Evolutionary conservation across 1,140 invertebrate genomes (phyloP).

Genomic region (Cylas formicarius): DNA sequence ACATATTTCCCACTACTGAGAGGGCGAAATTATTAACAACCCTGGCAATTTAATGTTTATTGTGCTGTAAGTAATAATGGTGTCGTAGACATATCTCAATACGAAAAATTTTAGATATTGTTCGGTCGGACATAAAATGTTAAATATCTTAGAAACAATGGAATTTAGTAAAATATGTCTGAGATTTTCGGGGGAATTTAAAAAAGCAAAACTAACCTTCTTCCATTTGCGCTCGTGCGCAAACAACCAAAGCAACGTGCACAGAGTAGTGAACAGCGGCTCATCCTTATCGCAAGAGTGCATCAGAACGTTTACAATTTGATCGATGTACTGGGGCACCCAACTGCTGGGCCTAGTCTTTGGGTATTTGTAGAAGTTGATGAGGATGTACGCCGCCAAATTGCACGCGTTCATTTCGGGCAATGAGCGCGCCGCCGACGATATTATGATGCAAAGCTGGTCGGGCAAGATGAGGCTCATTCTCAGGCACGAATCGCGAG

Average conservation of each 20-base stretch:
- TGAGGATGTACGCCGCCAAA: slow-evolving; percentile 44
- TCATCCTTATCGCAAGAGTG: slow-evolving; percentile 57
- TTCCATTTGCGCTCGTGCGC: slow-evolving; percentile 34
- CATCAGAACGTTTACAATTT: slow-evolving; percentile 47
- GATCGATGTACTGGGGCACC: slow-evolving; percentile 36
- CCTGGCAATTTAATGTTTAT: too few relatives aligned
- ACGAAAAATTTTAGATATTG: too few relatives aligned
- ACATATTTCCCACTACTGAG: too few relatives aligned
- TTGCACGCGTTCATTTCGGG: slow-evolving; percentile 48
- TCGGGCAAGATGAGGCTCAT: slow-evolving; percentile 40
- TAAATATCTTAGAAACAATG: too few relatives aligned
- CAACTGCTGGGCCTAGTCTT: slow-evolving; percentile 27
- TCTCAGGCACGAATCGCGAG: slow-evolving; percentile 41
- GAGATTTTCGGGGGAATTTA: too few relatives aligned
- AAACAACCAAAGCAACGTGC: slow-evolving; percentile 58
- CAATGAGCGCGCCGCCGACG: slow-evolving; percentile 46
- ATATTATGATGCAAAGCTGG: slow-evolving; percentile 45
- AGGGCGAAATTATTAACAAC: too few relatives aligned
- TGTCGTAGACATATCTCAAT: too few relatives aligned
- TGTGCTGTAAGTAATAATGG: too few relatives aligned
- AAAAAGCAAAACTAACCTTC: slow-evolving; percentile 10
- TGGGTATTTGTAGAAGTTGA: slow-evolving; percentile 47
- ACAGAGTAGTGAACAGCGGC: slow-evolving; percentile 51
- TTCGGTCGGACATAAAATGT: too few relatives aligned
- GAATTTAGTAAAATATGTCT: too few relatives aligned